Percentiles rank a stretch among this genome's conserved stretches.
These are phyloP conservation scores for Penaeus indicus DNA, from an alignment of 1,140 invertebrate genomes.

Conservation along the genomic window DNA sequence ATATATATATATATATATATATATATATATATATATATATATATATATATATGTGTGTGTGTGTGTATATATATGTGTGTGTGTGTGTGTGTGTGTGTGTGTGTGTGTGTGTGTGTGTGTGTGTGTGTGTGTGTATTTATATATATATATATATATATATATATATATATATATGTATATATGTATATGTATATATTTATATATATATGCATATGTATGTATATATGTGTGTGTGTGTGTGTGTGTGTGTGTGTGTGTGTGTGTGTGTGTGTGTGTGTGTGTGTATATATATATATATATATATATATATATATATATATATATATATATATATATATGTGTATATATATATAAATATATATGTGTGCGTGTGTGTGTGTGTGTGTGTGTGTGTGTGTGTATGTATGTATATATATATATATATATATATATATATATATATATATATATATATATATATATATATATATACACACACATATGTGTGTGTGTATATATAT, in stretches of 20 bases:
- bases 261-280: too few relatives aligned
- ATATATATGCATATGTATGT: slow-evolving; percentile 7
- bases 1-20: too few relatives aligned
- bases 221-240: neutral
- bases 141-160: too few relatives aligned
- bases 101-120: neutral
- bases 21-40: neutral
- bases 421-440: too few relatives aligned
- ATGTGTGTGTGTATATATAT: too few relatives aligned
- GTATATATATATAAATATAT: neutral
- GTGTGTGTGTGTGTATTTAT: too few relatives aligned
- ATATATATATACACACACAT: too few relatives aligned
- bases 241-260: neutral
- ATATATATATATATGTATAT: neutral
- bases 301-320: neutral
- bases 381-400: too few relatives aligned
- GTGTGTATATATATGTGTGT: neutral
- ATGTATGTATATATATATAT: too few relatives aligned
- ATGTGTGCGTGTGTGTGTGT: too few relatives aligned
- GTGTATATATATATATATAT: too few relatives aligned
- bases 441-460: too few relatives aligned
- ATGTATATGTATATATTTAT: neutral
- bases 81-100: slow-evolving; percentile 12
- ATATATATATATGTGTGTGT: neutral
- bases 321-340: neutral